Conservation (phyloP, 2,888 invertebrate species). For the Augiades crinisus region DNA sequence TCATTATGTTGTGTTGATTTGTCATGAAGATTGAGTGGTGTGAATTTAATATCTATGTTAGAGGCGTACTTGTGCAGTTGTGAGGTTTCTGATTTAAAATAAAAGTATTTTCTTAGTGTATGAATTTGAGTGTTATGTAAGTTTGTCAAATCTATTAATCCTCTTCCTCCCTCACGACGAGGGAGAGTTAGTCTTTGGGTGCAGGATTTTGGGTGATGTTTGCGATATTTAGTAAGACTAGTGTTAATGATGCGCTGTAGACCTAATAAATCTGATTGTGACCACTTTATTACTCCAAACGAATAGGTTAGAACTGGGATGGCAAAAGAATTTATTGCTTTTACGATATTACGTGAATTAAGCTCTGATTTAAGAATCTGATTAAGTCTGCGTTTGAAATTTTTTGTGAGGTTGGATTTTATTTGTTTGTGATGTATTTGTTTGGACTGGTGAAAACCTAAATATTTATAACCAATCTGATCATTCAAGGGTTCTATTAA, state of each 20-base stretch:
- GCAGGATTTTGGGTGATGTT: not conserved
- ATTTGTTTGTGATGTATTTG: not conserved
- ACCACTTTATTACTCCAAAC: not conserved
- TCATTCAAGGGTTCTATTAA: too few relatives aligned
- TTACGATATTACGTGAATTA: not conserved
- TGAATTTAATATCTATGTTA: too few relatives aligned
- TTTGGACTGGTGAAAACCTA: not conserved
- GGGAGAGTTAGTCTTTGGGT: not conserved
- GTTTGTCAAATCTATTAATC: not conserved
- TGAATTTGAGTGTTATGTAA: not conserved
- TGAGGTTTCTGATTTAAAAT: too few relatives aligned
- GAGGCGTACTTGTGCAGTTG: too few relatives aligned
- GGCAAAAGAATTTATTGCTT: constrained; percentile 1
- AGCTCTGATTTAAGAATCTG: too few relatives aligned
- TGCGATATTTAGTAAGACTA: not conserved
- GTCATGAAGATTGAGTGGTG: too few relatives aligned
- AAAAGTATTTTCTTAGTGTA: too few relatives aligned
- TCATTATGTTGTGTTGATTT: too few relatives aligned
- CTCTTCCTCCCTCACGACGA: not conserved
- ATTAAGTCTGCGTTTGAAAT: too few relatives aligned
- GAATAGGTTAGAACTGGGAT: not conserved
- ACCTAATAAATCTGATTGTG: not conserved
- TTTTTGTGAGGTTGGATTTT: not conserved
- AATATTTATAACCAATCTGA: constrained; percentile 1
- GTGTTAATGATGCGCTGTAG: not conserved